These are phyloP conservation scores for Rhamphomyia laevipes DNA, from an alignment of 2,888 invertebrate genomes.

Conservation along the genomic window DNA sequence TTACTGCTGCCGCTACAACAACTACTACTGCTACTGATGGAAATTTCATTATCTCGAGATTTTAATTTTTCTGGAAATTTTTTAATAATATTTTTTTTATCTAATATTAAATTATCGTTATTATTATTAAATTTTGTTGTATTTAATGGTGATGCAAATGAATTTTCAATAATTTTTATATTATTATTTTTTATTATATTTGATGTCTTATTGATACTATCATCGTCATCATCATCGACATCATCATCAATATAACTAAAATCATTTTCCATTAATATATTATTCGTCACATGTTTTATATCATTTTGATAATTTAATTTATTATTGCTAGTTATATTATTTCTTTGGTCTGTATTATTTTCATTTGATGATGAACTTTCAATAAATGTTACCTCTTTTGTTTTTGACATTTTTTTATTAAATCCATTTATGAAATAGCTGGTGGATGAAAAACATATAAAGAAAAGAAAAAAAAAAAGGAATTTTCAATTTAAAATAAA, in stretches of 20 bases:
- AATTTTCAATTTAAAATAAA: not conserved
- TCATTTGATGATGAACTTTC: constrained; percentile 17
- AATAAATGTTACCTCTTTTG: constrained; percentile 33
- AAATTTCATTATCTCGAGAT: not conserved
- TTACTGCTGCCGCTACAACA: too few relatives aligned
- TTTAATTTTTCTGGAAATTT: not conserved
- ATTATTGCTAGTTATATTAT: not conserved
- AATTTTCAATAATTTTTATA: too few relatives aligned
- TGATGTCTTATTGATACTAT: constrained; percentile 6
- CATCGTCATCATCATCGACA: constrained; percentile 14
- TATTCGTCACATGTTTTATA: constrained; percentile 14
- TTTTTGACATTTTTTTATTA: constrained; percentile 26
- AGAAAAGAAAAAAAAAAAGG: not conserved
- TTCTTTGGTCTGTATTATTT: too few relatives aligned
- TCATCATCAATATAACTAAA: constrained; percentile 32
- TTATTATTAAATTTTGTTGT: not conserved
- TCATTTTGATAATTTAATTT: not conserved
- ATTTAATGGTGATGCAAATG: not conserved
- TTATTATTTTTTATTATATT: not conserved
- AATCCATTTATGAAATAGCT: not conserved
- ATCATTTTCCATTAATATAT: constrained; percentile 29
- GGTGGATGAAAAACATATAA: too few relatives aligned
- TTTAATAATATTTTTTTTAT: not conserved
- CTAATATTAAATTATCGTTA: not conserved
- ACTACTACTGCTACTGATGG: too few relatives aligned